Evolutionary conservation across 2,888 invertebrate species (phyloP).

Genomic region (Drosophila paranaensis): DNA sequence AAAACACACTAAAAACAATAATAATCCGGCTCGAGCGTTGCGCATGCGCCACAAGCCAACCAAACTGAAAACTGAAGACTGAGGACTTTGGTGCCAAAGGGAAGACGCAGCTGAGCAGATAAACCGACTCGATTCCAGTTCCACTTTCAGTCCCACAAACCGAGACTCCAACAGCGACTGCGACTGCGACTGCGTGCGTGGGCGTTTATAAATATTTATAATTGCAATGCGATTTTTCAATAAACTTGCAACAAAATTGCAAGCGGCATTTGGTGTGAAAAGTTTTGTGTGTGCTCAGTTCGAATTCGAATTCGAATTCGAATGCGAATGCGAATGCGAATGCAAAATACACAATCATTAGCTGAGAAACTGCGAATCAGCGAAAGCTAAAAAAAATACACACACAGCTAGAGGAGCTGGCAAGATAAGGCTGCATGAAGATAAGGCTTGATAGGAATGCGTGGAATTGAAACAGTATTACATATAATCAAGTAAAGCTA

Average conservation of each 20-base stretch:
- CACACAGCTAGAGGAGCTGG: neutral
- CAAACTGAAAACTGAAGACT: slow-evolving; percentile 19
- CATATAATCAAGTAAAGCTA: neutral
- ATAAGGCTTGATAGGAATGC: neutral
- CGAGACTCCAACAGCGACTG: neutral
- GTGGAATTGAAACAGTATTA: neutral
- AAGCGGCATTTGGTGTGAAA: slow-evolving; percentile 44
- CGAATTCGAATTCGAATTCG: slow-evolving; percentile 7
- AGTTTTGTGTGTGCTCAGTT: slow-evolving; percentile 1
- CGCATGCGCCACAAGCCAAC: slow-evolving; percentile 63
- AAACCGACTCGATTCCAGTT: slow-evolving; percentile 23
- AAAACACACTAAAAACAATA: slow-evolving; percentile 22
- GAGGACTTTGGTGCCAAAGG: slow-evolving; percentile 13
- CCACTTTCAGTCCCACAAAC: slow-evolving; percentile 21
- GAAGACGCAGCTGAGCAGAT: slow-evolving; percentile 16
- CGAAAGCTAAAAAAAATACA: neutral
- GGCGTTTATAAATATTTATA: slow-evolving; percentile 75
- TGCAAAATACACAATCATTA: slow-evolving; percentile 26
- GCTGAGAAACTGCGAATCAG: slow-evolving; percentile 19
- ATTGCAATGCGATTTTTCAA: slow-evolving; percentile 61
- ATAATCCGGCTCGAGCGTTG: slow-evolving; percentile 41
- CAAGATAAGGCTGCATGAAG: neutral
- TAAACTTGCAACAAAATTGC: slow-evolving; percentile 65
- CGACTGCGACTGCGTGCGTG: slow-evolving; percentile 36
- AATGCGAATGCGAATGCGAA: slow-evolving; percentile 5